These are phyloP conservation scores for Lordiphosa clarofinis DNA, from an alignment of 1,140 invertebrate genomes.

Conservation along the genomic window DNA sequence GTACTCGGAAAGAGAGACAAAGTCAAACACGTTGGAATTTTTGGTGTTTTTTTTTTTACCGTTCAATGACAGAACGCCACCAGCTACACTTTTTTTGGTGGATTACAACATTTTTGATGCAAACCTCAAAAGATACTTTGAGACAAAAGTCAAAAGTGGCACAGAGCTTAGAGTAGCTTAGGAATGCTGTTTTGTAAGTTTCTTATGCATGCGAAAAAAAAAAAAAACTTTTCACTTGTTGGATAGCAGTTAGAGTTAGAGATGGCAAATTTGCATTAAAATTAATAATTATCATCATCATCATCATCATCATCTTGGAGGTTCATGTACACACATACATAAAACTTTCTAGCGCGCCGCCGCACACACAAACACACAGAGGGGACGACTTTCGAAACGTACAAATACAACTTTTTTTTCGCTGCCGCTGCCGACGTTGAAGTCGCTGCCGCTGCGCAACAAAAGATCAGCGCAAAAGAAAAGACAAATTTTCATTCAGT, in stretches of 20 bases:
- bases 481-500: slow-evolving; percentile 58
- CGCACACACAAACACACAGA: slow-evolving; percentile 31
- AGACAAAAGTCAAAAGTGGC: slow-evolving; percentile 61
- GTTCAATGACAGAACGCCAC: slow-evolving; percentile 73
- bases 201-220: slow-evolving; percentile 64
- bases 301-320: slow-evolving; percentile 13
- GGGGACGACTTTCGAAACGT: slow-evolving; percentile 51
- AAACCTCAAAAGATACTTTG: too few relatives aligned
- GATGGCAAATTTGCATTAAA: not conserved
- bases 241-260: too few relatives aligned
- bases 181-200: slow-evolving; percentile 79
- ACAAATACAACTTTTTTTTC: slow-evolving; percentile 25
- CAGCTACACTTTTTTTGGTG: slow-evolving; percentile 55
- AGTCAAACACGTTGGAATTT: slow-evolving; percentile 73
- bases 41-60: slow-evolving; percentile 52
- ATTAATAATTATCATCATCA: slow-evolving; percentile 44
- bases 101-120: slow-evolving; percentile 67
- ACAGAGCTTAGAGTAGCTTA: slow-evolving; percentile 24
- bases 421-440: slow-evolving; percentile 9
- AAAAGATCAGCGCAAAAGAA: slow-evolving; percentile 76
- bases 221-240: too few relatives aligned
- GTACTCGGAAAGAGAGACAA: slow-evolving; percentile 24
- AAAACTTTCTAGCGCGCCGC: slow-evolving; percentile 75
- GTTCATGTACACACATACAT: slow-evolving; percentile 15
- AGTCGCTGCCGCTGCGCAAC: slow-evolving; percentile 18